Conservation (phyloP, 1,140 invertebrate species). For the Bombus breviceps region DNA sequence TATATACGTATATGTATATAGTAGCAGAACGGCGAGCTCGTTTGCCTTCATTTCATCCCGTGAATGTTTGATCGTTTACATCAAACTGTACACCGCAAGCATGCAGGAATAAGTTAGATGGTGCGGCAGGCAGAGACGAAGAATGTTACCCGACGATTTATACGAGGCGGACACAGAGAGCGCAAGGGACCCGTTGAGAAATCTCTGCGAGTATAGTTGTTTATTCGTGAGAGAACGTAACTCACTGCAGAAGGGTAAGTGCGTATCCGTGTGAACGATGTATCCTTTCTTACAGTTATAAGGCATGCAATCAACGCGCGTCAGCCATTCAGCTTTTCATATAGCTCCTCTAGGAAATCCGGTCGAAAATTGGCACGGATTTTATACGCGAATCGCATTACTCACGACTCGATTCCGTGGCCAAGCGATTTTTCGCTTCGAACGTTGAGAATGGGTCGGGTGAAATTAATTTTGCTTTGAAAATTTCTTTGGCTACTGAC, state of each 20-base stretch:
- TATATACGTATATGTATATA: not conserved
- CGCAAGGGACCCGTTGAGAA: constrained; percentile 51
- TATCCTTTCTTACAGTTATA: constrained; percentile 57
- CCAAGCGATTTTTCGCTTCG: constrained; percentile 25
- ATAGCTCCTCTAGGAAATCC: constrained; percentile 62
- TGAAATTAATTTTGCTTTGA: constrained; percentile 12
- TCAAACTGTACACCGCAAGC: no score
- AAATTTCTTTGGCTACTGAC: not conserved
- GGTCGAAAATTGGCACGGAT: constrained; percentile 43
- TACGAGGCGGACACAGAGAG: not conserved
- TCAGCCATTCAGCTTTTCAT: constrained; percentile 41
- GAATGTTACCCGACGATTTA: constrained; percentile 25
- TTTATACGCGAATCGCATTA: constrained; percentile 38
- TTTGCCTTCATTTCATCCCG: not conserved
- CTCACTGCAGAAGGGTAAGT: constrained; percentile 51
- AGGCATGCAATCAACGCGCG: constrained; percentile 50
- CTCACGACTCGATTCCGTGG: not conserved
- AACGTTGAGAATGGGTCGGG: not conserved
- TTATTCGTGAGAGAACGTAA: constrained; percentile 46
- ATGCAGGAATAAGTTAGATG: not conserved
- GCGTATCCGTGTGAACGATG: constrained; percentile 44
- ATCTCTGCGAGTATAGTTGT: constrained; percentile 61
- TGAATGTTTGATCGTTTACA: constrained; percentile 35
- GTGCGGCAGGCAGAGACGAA: constrained; percentile 1
- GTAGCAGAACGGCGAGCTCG: no score